These are phyloP conservation scores for Corythoichthys intestinalis DNA, from an alignment of 2,113 vertebrate genomes.

Conservation along the genomic window DNA sequence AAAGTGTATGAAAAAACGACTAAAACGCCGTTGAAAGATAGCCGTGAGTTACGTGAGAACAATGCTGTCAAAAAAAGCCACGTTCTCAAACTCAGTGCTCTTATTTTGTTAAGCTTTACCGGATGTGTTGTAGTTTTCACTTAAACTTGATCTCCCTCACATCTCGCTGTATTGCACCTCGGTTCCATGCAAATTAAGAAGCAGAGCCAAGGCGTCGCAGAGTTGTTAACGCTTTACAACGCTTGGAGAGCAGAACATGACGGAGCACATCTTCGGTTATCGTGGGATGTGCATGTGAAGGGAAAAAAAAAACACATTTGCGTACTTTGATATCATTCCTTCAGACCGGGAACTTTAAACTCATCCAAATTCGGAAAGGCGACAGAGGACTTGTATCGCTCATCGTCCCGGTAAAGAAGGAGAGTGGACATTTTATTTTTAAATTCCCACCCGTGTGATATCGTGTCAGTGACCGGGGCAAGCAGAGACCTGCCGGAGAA, in stretches of 20 bases:
- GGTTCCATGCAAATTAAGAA: constrained; percentile 55
- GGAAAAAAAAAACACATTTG: background rate
- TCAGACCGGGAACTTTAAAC: constrained; percentile 22
- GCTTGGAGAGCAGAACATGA: constrained; percentile 36
- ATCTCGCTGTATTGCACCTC: constrained; percentile 41
- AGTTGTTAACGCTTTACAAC: constrained; percentile 50
- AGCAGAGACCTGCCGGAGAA: background rate
- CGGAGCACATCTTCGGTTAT: constrained; percentile 5
- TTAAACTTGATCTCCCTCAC: background rate
- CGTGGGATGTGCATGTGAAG: background rate
- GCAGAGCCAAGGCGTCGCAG: constrained; percentile 41
- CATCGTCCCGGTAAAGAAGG: constrained; percentile 48
- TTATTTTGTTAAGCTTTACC: constrained; percentile 32
- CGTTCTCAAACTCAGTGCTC: background rate
- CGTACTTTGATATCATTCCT: background rate
- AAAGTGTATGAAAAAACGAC: background rate
- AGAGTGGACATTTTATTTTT: background rate
- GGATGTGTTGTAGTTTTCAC: background rate
- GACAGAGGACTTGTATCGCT: background rate
- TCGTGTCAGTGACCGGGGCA: constrained; percentile 10
- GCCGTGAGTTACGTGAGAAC: background rate
- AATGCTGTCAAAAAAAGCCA: background rate
- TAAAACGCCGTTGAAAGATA: background rate
- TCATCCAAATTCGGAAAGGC: constrained; percentile 12
- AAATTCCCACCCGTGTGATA: constrained; percentile 6